These are phyloP conservation scores for Eucera pruinosa DNA, from an alignment of 2,888 invertebrate species.

Conservation along the genomic window DNA sequence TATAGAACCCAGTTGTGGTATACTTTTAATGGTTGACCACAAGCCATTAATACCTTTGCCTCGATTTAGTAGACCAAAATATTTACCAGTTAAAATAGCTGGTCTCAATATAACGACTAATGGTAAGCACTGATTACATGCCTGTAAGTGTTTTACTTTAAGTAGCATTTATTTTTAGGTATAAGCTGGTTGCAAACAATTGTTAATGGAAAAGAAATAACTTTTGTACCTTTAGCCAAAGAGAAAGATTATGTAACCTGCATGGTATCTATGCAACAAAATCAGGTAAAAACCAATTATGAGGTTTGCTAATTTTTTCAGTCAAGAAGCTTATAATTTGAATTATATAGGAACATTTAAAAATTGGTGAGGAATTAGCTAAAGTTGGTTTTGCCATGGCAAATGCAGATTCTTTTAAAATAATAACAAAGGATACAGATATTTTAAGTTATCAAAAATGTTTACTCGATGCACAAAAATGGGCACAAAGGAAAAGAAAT, in stretches of 20 bases:
- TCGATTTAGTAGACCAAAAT: slow-evolving; percentile 85
- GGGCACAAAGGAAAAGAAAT: slow-evolving; percentile 84
- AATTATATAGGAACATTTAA: slow-evolving; percentile 81
- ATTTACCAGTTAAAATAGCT: slow-evolving; percentile 86
- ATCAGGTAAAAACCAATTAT: slow-evolving; percentile 71
- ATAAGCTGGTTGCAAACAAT: slow-evolving; percentile 87
- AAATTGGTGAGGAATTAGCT: slow-evolving; percentile 86
- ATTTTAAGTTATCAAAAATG: slow-evolving; percentile 83
- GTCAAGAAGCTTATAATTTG: slow-evolving; percentile 5
- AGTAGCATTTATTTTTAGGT: slow-evolving; percentile 77
- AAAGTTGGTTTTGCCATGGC: slow-evolving; percentile 83
- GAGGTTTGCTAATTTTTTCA: neutral
- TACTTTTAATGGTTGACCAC: slow-evolving; percentile 86
- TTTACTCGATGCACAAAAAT: slow-evolving; percentile 84
- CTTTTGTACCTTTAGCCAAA: slow-evolving; percentile 85
- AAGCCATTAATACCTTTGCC: slow-evolving; percentile 86
- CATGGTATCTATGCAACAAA: slow-evolving; percentile 81
- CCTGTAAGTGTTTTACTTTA: neutral
- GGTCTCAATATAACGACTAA: slow-evolving; percentile 85
- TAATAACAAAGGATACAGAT: slow-evolving; percentile 75
- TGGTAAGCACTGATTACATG: slow-evolving; percentile 76
- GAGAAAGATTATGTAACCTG: slow-evolving; percentile 84
- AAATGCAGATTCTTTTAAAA: slow-evolving; percentile 71
- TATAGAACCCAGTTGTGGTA: slow-evolving; percentile 85
- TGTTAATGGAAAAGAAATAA: slow-evolving; percentile 85